phyloP scores from a whole-genome alignment of 2,888 invertebrate species.

The Glyphotaelius pellucidus region DNA sequence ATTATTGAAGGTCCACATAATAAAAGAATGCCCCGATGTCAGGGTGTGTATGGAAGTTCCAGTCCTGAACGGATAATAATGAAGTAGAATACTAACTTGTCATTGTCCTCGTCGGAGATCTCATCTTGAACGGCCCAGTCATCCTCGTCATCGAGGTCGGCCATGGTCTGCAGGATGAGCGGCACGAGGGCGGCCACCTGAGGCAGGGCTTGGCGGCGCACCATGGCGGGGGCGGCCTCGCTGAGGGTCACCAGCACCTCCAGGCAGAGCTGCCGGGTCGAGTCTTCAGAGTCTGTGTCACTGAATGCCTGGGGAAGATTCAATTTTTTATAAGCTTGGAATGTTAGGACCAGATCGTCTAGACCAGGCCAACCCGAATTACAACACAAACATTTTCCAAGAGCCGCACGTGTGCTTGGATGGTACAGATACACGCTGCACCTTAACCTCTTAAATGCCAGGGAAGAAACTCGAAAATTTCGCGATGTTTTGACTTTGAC shows the following conservation, averaged over 20 bases:
- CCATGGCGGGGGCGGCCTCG: conserved; percentile 97
- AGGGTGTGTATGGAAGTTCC: neutral
- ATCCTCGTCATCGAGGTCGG: conserved; percentile 94
- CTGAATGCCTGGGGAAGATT: conserved; percentile 78
- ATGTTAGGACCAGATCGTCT: too few relatives aligned
- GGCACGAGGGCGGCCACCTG: conserved; percentile 90
- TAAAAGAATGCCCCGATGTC: neutral
- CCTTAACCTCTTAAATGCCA: too few relatives aligned
- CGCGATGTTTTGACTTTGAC: too few relatives aligned
- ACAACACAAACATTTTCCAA: too few relatives aligned
- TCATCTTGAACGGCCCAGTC: conserved; percentile 93
- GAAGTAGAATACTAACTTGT: conserved; percentile 76
- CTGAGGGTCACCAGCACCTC: conserved; percentile 92
- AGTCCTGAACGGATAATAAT: neutral
- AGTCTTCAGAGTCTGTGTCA: conserved; percentile 84
- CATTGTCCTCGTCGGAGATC: conserved; percentile 94
- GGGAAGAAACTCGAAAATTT: too few relatives aligned
- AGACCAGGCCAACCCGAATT: too few relatives aligned
- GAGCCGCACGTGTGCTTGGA: too few relatives aligned
- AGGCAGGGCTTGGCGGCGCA: conserved; percentile 92
- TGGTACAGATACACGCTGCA: too few relatives aligned
- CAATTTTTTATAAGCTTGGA: neutral
- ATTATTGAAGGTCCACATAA: neutral
- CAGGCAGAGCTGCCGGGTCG: conserved; percentile 92
- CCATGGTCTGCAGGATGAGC: conserved; percentile 94